phyloP scores from a whole-genome alignment of 1,140 invertebrate genomes.

The Phocides pigmalion region DNA sequence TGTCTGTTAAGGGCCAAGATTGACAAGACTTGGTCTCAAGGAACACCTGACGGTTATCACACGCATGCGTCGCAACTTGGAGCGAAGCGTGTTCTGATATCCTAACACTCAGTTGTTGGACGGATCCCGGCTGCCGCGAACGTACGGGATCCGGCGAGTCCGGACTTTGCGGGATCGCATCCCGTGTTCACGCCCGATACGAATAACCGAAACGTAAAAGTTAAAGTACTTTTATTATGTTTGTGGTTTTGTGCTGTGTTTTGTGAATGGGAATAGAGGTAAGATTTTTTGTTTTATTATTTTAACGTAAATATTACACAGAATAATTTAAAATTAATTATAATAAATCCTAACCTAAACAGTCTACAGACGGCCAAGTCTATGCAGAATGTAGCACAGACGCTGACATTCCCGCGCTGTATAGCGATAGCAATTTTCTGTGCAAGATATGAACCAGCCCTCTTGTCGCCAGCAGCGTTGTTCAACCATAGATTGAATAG shows the following conservation, averaged over 20 bases:
- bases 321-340: too few relatives aligned
- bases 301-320: too few relatives aligned
- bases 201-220: neutral
- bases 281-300: too few relatives aligned
- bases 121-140: neutral
- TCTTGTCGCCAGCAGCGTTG: too few relatives aligned
- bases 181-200: neutral
- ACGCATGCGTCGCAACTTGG: neutral
- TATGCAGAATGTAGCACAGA: too few relatives aligned
- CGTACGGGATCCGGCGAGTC: neutral
- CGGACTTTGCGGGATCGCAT: neutral
- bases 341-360: too few relatives aligned
- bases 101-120: neutral
- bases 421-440: too few relatives aligned
- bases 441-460: too few relatives aligned
- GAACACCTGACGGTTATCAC: neutral
- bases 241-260: neutral
- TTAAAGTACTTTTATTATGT: neutral
- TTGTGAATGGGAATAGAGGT: neutral
- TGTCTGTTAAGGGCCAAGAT: neutral
- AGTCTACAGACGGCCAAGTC: too few relatives aligned
- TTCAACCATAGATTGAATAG: too few relatives aligned
- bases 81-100: neutral
- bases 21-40: too few relatives aligned
- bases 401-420: too few relatives aligned